A percentile compares a stretch with the other conserved stretches of the same genome.
Evolutionary conservation across 1,140 invertebrate genomes (phyloP).

Genomic region (honey bee (Apis mellifera)): Amel_HAv3.1 CM009935.2:5897501-5898000

Average conservation of each 20-base stretch:
- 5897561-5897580: constrained; percentile 58
- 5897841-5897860: constrained; percentile 53
- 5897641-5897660: constrained; percentile 31
- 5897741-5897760: constrained; percentile 29
- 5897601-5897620: constrained; percentile 63
- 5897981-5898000: constrained; percentile 59
- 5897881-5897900: constrained; percentile 57
- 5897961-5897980: constrained; percentile 62
- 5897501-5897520: constrained; percentile 56
- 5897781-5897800: constrained; percentile 70
- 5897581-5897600: constrained; percentile 47
- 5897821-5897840: constrained; percentile 72
- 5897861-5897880: constrained; percentile 71
- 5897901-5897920: constrained; percentile 59
- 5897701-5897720: constrained; percentile 70
- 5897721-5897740: constrained; percentile 67
- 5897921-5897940: constrained; percentile 55
- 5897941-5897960: constrained; percentile 53
- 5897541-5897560: constrained; percentile 45
- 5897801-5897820: constrained; percentile 64
- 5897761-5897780: constrained; percentile 68
- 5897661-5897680: constrained; percentile 51
- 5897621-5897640: constrained; percentile 68
- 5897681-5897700: constrained; percentile 65
- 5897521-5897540: constrained; percentile 59